phyloP scores from a whole-genome alignment of 1,140 invertebrate genomes.

The Drosophila bipectinata region DNA sequence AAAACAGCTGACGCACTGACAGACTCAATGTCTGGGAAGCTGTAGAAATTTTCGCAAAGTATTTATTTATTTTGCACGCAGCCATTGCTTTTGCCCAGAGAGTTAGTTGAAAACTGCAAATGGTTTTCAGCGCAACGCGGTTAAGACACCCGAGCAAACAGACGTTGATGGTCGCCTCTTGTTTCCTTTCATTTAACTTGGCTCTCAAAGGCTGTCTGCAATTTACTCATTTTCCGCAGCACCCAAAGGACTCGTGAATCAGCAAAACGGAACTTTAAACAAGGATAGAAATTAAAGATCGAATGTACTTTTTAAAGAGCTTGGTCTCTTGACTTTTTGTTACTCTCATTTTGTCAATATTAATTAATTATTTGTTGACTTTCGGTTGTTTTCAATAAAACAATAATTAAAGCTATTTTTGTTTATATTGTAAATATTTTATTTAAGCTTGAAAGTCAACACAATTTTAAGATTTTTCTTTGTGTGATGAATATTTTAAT shows the following conservation, averaged over 20 bases:
- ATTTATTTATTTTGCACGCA: constrained; percentile 70
- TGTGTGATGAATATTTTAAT: background rate
- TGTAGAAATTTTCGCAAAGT: constrained; percentile 56
- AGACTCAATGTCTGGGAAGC: background rate
- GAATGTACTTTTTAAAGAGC: background rate
- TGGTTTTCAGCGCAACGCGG: constrained; percentile 45
- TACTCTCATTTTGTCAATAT: no score
- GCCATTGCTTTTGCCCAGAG: constrained; percentile 58
- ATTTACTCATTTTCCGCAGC: constrained; percentile 9
- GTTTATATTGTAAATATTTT: background rate
- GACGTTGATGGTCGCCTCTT: constrained; percentile 66
- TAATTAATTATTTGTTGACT: no score
- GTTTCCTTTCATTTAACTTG: constrained; percentile 59
- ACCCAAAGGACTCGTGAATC: constrained; percentile 7
- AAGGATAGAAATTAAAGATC: constrained; percentile 8
- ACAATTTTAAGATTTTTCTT: no score
- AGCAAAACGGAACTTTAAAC: constrained; percentile 16
- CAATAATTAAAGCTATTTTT: no score
- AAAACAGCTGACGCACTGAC: constrained; percentile 10
- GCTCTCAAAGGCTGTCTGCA: constrained; percentile 50
- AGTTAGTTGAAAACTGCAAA: constrained; percentile 71
- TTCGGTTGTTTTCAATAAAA: no score
- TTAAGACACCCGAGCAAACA: constrained; percentile 42
- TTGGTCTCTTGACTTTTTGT: no score
- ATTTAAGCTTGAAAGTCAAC: background rate